A percentile compares a stretch with the other conserved stretches of the same genome.
These are phyloP conservation scores for Toxostoma redivivum DNA, from an alignment of 2,113 vertebrate species.

Conservation along the genomic window DNA sequence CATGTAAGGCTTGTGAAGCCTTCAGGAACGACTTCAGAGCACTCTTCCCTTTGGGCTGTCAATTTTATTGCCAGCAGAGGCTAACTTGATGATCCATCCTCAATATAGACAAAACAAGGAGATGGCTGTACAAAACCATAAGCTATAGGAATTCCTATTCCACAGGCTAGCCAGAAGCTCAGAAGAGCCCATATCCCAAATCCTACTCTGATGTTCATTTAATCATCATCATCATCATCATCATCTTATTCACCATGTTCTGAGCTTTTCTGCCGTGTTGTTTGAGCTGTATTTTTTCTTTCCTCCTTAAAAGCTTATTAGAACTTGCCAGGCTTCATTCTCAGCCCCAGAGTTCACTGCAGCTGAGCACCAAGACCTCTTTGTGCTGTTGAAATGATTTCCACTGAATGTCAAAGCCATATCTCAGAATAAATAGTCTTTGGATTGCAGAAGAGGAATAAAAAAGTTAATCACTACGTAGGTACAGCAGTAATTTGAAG, in stretches of 20 bases:
- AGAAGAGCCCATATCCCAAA: background rate
- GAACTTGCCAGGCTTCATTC: background rate
- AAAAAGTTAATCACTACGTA: constrained; percentile 43
- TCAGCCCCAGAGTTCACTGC: background rate
- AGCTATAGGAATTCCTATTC: background rate
- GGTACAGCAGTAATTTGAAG: constrained; percentile 24
- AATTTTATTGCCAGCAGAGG: background rate
- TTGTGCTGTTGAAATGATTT: constrained; percentile 5
- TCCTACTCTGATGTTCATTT: background rate
- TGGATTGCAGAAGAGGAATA: constrained; percentile 18
- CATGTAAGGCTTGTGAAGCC: background rate
- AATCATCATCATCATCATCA: background rate
- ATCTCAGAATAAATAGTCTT: background rate
- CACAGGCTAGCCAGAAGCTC: background rate
- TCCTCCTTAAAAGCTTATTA: constrained; percentile 1
- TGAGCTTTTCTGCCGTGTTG: background rate
- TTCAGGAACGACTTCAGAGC: background rate
- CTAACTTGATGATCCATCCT: background rate
- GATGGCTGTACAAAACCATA: background rate
- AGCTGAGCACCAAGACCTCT: constrained; percentile 5
- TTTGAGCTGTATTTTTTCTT: background rate
- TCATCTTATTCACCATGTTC: background rate
- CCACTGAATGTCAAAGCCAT: constrained; percentile 20
- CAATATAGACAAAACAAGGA: background rate
- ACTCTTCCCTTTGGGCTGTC: background rate